Base-by-base conservation (phyloP, 1,140 invertebrate species). In the Eulimnadia texana region DNA sequence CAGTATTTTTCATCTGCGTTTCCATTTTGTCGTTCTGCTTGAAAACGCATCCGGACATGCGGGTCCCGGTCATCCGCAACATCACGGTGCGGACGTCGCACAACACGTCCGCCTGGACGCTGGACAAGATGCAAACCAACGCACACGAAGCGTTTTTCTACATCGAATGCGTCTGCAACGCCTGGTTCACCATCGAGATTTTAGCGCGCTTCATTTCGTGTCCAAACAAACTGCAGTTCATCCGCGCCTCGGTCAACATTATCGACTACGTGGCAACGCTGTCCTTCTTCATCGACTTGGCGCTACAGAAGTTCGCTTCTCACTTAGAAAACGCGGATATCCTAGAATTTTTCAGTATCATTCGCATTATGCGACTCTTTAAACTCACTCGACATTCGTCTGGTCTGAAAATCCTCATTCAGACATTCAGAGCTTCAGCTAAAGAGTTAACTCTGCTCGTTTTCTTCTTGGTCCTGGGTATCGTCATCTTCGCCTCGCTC, bases 151-250 rank as follows among this genome's bases (percentile, higher is more conserved):
- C 90, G 66, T 99, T 98, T 79, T 98, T 97, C 79, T 98, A 98
- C 79, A 93, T 99, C 68, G 97, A 99, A 78, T 94, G 93, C 77
- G 83, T 98, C 58, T 99, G 96, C 77, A 99, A 99, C 77, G 93
- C 94, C 33, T 99, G 96, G 96, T 99, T 99, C 76, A 96, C 93
- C 1, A 82, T 99, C 65, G 97, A 99, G 76, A 96, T 99, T 69
- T 77, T 96, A 61, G 85, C 94, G 56, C 82, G 96, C 19, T 95
- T 98, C 76, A 85, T 96, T 61, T 93, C 85, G 53, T 90, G 83
- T 70, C 96, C 97, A 1, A 92, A 89, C 71, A 92, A 91, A 70
- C 87, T 86, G 71, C 84, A 86, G 68, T 97, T 97, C 77, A 83
- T 95, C 70, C 88, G 85, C 72, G 88, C 88, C 64, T 92, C 90